Conservation (phyloP, 2,888 invertebrate genomes). For the Hypercompe scribonia region DNA sequence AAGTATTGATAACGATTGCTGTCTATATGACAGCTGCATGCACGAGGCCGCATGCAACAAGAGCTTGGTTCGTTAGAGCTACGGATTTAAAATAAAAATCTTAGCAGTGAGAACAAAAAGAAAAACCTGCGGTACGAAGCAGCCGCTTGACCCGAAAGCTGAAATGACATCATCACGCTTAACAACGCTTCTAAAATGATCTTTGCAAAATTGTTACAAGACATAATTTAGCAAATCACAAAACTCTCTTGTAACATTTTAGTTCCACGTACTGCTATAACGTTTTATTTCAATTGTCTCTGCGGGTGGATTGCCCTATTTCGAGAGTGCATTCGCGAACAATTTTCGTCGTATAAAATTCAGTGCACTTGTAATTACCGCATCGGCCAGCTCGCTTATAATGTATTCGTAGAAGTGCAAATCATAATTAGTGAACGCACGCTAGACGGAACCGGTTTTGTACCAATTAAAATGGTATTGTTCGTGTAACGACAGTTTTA, state of each 20-base stretch:
- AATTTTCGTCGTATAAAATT: constrained; percentile 73
- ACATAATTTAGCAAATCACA: constrained; percentile 59
- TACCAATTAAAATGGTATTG: constrained; percentile 32
- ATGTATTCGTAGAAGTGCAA: constrained; percentile 22
- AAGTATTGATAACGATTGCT: constrained; percentile 44
- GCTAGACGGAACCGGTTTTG: constrained; percentile 24
- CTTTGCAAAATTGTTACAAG: constrained; percentile 61
- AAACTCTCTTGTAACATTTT: constrained; percentile 55
- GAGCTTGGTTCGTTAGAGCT: constrained; percentile 81
- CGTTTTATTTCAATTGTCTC: constrained; percentile 83
- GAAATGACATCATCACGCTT: constrained; percentile 56
- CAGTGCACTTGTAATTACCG: constrained; percentile 64
- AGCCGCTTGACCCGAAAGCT: constrained; percentile 71
- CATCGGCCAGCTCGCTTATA: constrained; percentile 28
- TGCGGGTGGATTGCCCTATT: constrained; percentile 83
- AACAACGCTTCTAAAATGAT: constrained; percentile 53
- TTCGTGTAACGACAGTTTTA: constrained; percentile 23
- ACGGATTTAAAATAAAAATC: constrained; percentile 84
- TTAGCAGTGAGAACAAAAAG: constrained; percentile 76
- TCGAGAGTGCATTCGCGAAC: constrained; percentile 73
- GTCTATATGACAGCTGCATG: constrained; percentile 67
- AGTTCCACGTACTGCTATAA: constrained; percentile 50
- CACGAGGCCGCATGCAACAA: constrained; percentile 68
- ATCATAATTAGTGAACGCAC: constrained; percentile 36
- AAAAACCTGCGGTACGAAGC: constrained; percentile 69